Percentiles rank a stretch among this genome's conserved stretches.
Conservation (phyloP, 2,888 invertebrate genomes). For the Pimpla rufipes region DNA sequence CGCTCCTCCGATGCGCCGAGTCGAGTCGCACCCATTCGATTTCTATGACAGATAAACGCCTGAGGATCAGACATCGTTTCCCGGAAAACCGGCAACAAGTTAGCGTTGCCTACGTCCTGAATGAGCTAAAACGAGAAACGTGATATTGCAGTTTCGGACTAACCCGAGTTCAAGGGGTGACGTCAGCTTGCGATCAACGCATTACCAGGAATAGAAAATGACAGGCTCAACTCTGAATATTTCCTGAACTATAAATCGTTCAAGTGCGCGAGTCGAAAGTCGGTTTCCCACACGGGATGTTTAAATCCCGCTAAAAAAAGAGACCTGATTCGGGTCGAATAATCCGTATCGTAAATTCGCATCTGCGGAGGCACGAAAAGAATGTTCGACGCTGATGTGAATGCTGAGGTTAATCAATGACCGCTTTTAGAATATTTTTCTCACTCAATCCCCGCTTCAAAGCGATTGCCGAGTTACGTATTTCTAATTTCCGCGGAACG, state of each 20-base stretch:
- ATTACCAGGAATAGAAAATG: too few species aligned
- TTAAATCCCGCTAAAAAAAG: slow-evolving; percentile 5
- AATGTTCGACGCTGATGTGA: slow-evolving; percentile 16
- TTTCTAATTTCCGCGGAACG: slow-evolving; percentile 54
- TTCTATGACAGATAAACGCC: slow-evolving; percentile 41
- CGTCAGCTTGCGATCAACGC: slow-evolving; percentile 18
- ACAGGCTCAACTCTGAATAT: not conserved
- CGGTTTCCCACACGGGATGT: slow-evolving; percentile 35
- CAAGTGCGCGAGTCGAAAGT: slow-evolving; percentile 31
- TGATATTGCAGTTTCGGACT: slow-evolving; percentile 57
- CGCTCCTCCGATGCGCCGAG: slow-evolving; percentile 54
- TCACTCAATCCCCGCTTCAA: slow-evolving; percentile 2
- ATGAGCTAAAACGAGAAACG: slow-evolving; percentile 24
- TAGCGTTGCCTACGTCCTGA: not conserved
- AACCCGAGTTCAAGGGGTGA: not conserved
- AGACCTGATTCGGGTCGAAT: not conserved
- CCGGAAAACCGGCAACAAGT: slow-evolving; percentile 30
- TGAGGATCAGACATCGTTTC: slow-evolving; percentile 1
- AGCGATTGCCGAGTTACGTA: slow-evolving; percentile 23
- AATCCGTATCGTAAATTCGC: slow-evolving; percentile 43
- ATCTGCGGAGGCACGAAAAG: slow-evolving; percentile 28
- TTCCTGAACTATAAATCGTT: slow-evolving; percentile 7
- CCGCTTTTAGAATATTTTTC: slow-evolving; percentile 41
- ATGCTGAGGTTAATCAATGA: slow-evolving; percentile 6
- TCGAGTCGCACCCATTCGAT: slow-evolving; percentile 63